Evolutionary conservation across 1,140 invertebrate genomes (phyloP).

Genomic region (Choristoneura fumiferana): DNA sequence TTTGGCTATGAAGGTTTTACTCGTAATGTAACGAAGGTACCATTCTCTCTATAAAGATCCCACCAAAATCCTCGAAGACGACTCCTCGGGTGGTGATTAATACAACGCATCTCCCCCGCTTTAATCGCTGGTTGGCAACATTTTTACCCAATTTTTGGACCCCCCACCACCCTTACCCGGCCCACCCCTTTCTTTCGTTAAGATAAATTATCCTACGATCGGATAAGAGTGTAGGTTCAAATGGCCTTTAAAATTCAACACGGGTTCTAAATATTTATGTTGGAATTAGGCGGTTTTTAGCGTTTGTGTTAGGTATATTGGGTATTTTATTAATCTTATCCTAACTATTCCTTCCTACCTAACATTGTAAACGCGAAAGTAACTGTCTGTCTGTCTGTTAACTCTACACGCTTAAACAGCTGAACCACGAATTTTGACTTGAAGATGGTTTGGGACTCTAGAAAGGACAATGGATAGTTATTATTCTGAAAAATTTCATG

Average conservation of each 20-base stretch:
- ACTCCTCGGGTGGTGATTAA: slow-evolving; percentile 73
- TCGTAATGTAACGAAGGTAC: slow-evolving; percentile 20
- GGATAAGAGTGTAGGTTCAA: slow-evolving; percentile 76
- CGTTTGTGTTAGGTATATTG: background rate
- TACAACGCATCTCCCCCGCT: slow-evolving; percentile 76
- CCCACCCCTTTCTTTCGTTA: slow-evolving; percentile 76
- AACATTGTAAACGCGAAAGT: too few relatives aligned
- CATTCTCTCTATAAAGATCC: slow-evolving; percentile 42
- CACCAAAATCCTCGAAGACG: slow-evolving; percentile 63
- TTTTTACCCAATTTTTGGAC: slow-evolving; percentile 77
- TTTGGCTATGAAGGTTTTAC: too few relatives aligned
- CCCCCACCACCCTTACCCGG: slow-evolving; percentile 32
- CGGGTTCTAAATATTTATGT: slow-evolving; percentile 68
- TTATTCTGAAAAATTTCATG: too few relatives aligned
- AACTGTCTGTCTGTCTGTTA: too few relatives aligned
- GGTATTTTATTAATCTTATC: background rate
- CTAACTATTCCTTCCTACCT: too few relatives aligned
- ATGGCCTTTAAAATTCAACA: slow-evolving; percentile 75
- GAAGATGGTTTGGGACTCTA: too few relatives aligned
- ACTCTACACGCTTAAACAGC: too few relatives aligned
- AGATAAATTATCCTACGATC: slow-evolving; percentile 77
- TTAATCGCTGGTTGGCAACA: slow-evolving; percentile 77
- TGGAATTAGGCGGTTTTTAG: slow-evolving; percentile 32
- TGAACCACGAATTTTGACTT: too few relatives aligned
- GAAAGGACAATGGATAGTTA: too few relatives aligned